Evolutionary conservation across 2,888 invertebrate genomes (phyloP), one percentile per base, ranked within the genome.

Genomic region (Acleris sparsana): DNA sequence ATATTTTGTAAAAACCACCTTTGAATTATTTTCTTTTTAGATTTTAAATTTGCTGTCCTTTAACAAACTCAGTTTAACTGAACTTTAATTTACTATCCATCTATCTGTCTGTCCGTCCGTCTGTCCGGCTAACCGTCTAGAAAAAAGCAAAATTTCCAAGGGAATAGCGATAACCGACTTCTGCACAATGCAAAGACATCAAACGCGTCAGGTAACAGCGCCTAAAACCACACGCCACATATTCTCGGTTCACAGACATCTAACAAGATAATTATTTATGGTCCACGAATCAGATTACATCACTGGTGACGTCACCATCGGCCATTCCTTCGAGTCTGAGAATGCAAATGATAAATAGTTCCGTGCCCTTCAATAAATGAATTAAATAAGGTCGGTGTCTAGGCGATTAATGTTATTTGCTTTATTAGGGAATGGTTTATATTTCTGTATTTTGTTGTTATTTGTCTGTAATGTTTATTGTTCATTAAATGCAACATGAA

Each of bases 281-380:
- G 25, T 49, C 59, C 43, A 60, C 73, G 73, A 80, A 78, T 79
- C 78, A 77, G 80, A 88, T 90, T 89, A 83, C 88, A 85, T 90
- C 89, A 90, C 75, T 82, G 82, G 53, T 89, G 88, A 90, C 90
- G 90, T 88, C 87, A 90, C 69, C 72, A 71, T 69, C 68, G 82
- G 80, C 80, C 76, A 85, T 84, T 83, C 79, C 55, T 22, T 79
- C 13, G 39, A 77, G 82, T 84, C 79, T 76, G 73, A 70, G 70
- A 75, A 76, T 75, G 73, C 73, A 68, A 76, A 74, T 74, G 74
- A 77, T 83, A 85, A 86, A 86, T 84, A 75, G 83, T 84, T 83
- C 82, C 66, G 78, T 80, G 84, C 86, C 88, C 88, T 89, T 89
- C 87, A 76, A 76, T 65, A 65, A 65, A 65, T 72, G 73, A 73